Evolutionary conservation across 2,797 vertebrate genomes (phyloP).

Genomic region (Fratercula arctica): DNA sequence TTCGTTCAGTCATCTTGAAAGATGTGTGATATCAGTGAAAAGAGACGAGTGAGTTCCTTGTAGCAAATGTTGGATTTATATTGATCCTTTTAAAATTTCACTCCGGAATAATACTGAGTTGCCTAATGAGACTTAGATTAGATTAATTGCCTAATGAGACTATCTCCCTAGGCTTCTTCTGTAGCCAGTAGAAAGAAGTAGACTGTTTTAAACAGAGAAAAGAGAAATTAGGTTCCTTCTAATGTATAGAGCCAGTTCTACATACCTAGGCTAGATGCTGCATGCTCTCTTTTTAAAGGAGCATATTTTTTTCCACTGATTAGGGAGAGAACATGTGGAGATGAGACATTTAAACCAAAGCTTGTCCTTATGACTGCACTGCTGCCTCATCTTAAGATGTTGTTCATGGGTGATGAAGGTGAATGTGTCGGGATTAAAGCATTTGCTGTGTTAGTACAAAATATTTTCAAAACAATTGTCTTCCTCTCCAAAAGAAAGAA

Average conservation of each 20-base stretch:
- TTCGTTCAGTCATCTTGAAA: not conserved
- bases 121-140: not conserved
- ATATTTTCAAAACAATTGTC: not conserved
- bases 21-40: not conserved
- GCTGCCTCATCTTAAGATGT: not conserved
- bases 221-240: not conserved
- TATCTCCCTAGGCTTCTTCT: not conserved
- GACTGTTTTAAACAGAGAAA: not conserved
- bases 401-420: not conserved
- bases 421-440: not conserved
- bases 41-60: not conserved
- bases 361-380: not conserved
- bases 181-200: not conserved
- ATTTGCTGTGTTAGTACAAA: not conserved
- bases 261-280: not conserved
- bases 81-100: not conserved
- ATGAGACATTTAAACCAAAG: not conserved
- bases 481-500: not conserved
- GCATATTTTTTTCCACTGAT: not conserved
- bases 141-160: not conserved
- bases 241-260: not conserved
- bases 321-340: not conserved
- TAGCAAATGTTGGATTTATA: not conserved
- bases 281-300: not conserved
- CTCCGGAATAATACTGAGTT: not conserved